Conservation (phyloP, 2,113 vertebrate genomes). For the Garra rufa region DNA sequence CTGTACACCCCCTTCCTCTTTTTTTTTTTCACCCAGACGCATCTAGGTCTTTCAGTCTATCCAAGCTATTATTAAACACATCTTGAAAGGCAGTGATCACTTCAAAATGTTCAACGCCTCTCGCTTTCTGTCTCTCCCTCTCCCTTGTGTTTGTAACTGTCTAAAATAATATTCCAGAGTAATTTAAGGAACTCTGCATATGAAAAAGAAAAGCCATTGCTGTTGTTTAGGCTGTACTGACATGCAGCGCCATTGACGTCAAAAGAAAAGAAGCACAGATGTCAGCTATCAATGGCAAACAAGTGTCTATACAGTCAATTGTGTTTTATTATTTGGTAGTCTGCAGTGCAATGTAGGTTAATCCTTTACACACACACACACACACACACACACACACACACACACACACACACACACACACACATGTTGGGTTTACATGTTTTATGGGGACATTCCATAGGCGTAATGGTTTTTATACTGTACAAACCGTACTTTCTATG, state of each 20-base stretch:
- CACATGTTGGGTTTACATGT: no score
- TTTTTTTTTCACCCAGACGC: slow-evolving; percentile 42
- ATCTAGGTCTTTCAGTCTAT: neutral
- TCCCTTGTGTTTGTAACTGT: neutral
- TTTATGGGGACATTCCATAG: no score
- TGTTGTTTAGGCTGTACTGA: neutral
- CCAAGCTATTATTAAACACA: slow-evolving; percentile 40
- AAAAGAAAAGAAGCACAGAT: neutral
- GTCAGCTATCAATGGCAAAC: neutral
- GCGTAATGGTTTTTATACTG: no score
- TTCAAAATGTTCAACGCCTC: neutral
- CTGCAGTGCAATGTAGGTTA: neutral
- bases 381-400: neutral
- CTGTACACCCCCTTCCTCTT: neutral
- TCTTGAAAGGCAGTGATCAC: slow-evolving; percentile 42
- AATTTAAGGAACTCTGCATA: slow-evolving; percentile 1
- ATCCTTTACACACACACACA: neutral
- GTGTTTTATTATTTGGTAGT: neutral
- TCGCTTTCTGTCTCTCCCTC: neutral
- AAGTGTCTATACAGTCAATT: neutral
- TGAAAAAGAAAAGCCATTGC: neutral
- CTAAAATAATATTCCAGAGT: neutral
- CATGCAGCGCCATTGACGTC: neutral
- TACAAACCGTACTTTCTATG: no score
- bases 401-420: neutral